Base-by-base conservation (phyloP, 2,888 invertebrate species). In the Fragum whitleyi region DNA sequence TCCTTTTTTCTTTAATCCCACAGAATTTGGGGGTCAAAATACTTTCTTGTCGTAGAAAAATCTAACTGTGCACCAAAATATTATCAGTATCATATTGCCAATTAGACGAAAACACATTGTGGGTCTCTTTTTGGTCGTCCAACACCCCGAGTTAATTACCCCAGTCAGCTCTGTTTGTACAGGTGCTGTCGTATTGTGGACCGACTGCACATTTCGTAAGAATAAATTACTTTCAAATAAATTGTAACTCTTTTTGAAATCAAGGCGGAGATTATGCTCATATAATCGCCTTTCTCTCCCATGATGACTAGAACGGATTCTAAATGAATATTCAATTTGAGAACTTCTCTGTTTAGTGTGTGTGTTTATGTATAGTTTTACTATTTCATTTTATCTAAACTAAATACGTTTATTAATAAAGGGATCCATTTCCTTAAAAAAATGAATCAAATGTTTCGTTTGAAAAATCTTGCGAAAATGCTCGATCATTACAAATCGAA, bases 141-240 rank as follows among this genome's bases (percentile, higher is more conserved):
- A 39, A 65, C 32, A 65, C 9, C 28, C 23, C 36, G 28, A 65
- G 65, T 65, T 65, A 65, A 65, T 65, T 65, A 65, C 36, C 42
- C 36, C n/a, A n/a, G 36, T 39, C 32, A n/a, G n/a, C 23, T 65
- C 21, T 65, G 42, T 65, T 65, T 65, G 65, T 65, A 65, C 65
- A 65, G 65, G 65, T 65, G 65, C 36, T n/a, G 42, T 21, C 21
- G 21, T 65, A 65, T 65, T 65, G 65, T 65, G 65, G 21, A 42
- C 65, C 19, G 42, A 65, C 65, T 65, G 65, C 65, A 65, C 65
- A 65, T 65, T 65, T 65, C 65, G 42, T 65, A 65, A 65, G 65
- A 65, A 65, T 65, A 65, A 65, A 65, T 65, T 65, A 65, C 65
- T 61, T 61, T 61, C 32, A n/a, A 61, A 61, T n/a, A 61, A 32